Conservation (phyloP, 2,888 invertebrate species). For the Andrena minutula region DNA sequence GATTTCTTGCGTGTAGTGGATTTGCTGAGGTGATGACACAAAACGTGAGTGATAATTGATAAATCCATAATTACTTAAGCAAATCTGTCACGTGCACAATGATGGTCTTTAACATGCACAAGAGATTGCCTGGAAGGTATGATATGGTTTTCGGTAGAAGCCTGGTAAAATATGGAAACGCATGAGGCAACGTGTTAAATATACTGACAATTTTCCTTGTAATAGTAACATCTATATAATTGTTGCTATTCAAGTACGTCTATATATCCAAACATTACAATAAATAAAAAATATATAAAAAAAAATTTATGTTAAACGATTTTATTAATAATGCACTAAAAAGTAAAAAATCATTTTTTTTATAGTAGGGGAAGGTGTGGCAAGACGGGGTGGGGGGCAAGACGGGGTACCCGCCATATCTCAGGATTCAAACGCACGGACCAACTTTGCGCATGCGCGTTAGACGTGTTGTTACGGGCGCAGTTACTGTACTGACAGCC, state of each 20-base stretch:
- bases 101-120: constrained; percentile 12
- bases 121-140: constrained; percentile 59
- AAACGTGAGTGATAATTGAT: constrained; percentile 36
- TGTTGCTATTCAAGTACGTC: constrained; percentile 82
- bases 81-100: background rate
- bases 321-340: no score
- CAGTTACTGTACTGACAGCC: no score
- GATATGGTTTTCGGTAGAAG: constrained; percentile 87
- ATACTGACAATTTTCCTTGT: background rate
- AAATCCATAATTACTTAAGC: background rate
- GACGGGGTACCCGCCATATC: no score
- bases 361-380: no score
- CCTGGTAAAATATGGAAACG: constrained; percentile 85
- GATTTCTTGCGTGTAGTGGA: constrained; percentile 48
- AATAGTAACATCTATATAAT: background rate
- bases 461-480: no score
- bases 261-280: no score
- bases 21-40: constrained; percentile 50
- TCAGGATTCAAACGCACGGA: no score
- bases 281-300: no score
- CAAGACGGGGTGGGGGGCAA: no score
- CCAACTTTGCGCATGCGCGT: no score
- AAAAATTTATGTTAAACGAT: no score
- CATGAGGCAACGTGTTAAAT: background rate
- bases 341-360: no score